These are phyloP conservation scores for Gymnoscelis rufifasciata DNA, from an alignment of 2,888 invertebrate species.

Conservation along the genomic window DNA sequence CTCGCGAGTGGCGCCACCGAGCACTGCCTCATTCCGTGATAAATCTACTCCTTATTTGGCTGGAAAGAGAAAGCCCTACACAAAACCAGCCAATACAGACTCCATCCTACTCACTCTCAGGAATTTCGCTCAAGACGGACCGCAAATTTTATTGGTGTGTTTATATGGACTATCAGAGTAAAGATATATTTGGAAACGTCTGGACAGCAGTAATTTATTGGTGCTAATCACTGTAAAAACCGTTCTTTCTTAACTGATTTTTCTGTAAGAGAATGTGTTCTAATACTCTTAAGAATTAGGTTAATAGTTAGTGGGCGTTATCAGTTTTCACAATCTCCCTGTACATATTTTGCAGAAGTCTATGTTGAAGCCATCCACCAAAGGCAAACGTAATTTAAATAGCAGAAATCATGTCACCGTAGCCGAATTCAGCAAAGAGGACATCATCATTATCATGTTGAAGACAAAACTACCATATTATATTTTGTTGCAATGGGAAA, in stretches of 20 bases:
- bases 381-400: no score
- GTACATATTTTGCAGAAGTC: slow-evolving; percentile 24
- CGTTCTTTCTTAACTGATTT: slow-evolving; percentile 41
- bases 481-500: slow-evolving; percentile 5
- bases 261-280: slow-evolving; percentile 31
- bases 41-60: slow-evolving; percentile 44
- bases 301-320: slow-evolving; percentile 14
- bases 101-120: slow-evolving; percentile 39
- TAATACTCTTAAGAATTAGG: slow-evolving; percentile 23
- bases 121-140: slow-evolving; percentile 30
- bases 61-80: slow-evolving; percentile 32
- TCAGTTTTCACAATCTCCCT: slow-evolving; percentile 25
- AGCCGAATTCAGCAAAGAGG: no score
- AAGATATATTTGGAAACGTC: slow-evolving; percentile 20
- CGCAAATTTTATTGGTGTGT: slow-evolving; percentile 25
- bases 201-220: slow-evolving; percentile 46
- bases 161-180: slow-evolving; percentile 28
- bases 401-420: no score
- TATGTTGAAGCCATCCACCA: neutral
- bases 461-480: slow-evolving; percentile 5
- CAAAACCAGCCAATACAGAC: slow-evolving; percentile 23
- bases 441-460: neutral
- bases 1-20: slow-evolving; percentile 56
- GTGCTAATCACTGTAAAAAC: slow-evolving; percentile 47
- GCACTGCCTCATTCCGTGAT: slow-evolving; percentile 33